Percentiles rank a stretch among this genome's conserved stretches.
These are phyloP conservation scores for Epizoanthus stellaris DNA, from an alignment of 92 coral and sea anemone genomes.

Conservation along the genomic window DNA sequence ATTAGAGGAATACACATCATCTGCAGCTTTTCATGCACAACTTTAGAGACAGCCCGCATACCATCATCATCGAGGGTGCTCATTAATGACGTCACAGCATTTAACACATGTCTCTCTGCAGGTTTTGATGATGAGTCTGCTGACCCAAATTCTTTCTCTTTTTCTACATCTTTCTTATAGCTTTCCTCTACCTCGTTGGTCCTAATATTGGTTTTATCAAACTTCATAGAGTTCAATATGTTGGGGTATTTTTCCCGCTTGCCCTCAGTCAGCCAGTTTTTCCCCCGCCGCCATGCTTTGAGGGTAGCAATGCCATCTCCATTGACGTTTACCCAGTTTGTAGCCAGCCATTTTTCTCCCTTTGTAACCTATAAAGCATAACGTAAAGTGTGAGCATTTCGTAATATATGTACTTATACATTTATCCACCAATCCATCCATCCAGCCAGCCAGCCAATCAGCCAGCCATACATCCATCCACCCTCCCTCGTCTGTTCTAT, in stretches of 20 bases:
- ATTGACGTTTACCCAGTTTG: slow-evolving; percentile 75
- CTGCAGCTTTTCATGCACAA: slow-evolving; percentile 82
- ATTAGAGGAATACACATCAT: slow-evolving; percentile 85
- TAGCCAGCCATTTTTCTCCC: slow-evolving; percentile 88
- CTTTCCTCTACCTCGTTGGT: slow-evolving; percentile 69
- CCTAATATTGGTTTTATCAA: slow-evolving; percentile 15
- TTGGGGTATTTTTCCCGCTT: slow-evolving; percentile 50
- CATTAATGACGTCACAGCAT: slow-evolving; percentile 78
- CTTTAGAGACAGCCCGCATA: slow-evolving; percentile 69
- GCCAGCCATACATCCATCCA: too few relatives aligned
- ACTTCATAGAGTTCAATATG: slow-evolving; percentile 53
- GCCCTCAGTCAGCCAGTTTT: slow-evolving; percentile 61
- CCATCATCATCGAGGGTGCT: slow-evolving; percentile 64
- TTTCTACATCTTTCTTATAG: slow-evolving; percentile 71
- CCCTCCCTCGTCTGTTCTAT: too few relatives aligned
- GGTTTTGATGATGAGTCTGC: slow-evolving; percentile 50
- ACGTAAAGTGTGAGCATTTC: too few relatives aligned
- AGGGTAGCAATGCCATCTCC: slow-evolving; percentile 78
- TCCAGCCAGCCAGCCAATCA: too few relatives aligned
- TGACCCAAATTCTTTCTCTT: slow-evolving; percentile 34
- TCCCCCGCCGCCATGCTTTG: slow-evolving; percentile 77
- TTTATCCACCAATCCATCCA: too few relatives aligned
- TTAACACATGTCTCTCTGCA: slow-evolving; percentile 78
- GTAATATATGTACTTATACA: too few relatives aligned
- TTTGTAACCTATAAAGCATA: slow-evolving; percentile 34